phyloP scores from a whole-genome alignment of 1,140 invertebrate species.

The Penaeus chinensis region DNA sequence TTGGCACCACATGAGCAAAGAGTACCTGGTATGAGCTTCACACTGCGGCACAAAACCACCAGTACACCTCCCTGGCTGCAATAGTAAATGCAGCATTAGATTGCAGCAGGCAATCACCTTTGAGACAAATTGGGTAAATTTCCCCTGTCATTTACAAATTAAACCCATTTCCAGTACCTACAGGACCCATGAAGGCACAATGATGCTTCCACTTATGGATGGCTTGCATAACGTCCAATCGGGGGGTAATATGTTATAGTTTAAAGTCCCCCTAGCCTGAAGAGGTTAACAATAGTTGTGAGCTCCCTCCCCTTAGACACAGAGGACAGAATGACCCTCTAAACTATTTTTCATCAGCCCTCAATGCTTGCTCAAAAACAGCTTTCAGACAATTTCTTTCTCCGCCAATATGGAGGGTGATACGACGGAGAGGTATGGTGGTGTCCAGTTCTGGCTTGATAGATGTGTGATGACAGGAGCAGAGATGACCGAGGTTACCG shows the following conservation, averaged over 20 bases:
- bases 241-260: slow-evolving; percentile 12
- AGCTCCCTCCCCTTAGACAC: not conserved
- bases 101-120: not conserved
- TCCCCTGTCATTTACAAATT: slow-evolving; percentile 7
- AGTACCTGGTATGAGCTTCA: slow-evolving; percentile 54
- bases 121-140: slow-evolving; percentile 14
- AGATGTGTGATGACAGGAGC: slow-evolving; percentile 45
- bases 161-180: slow-evolving; percentile 37
- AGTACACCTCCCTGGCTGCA: slow-evolving; percentile 43
- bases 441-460: slow-evolving; percentile 50
- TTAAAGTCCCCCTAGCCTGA: slow-evolving; percentile 28
- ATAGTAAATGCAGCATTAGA: not conserved
- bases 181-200: slow-evolving; percentile 8
- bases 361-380: slow-evolving; percentile 57
- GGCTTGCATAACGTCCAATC: slow-evolving; percentile 22
- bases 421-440: slow-evolving; percentile 60
- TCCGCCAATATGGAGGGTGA: slow-evolving; percentile 57
- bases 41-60: slow-evolving; percentile 55
- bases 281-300: slow-evolving; percentile 30
- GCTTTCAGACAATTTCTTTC: slow-evolving; percentile 42
- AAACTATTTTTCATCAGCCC: slow-evolving; percentile 41
- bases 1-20: slow-evolving; percentile 60
- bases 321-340: not conserved
- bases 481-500: slow-evolving; percentile 51
- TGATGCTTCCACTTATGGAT: slow-evolving; percentile 6